phyloP scores from a whole-genome alignment of 2,113 vertebrate genomes.

The Varanus komodoensis region DNA sequence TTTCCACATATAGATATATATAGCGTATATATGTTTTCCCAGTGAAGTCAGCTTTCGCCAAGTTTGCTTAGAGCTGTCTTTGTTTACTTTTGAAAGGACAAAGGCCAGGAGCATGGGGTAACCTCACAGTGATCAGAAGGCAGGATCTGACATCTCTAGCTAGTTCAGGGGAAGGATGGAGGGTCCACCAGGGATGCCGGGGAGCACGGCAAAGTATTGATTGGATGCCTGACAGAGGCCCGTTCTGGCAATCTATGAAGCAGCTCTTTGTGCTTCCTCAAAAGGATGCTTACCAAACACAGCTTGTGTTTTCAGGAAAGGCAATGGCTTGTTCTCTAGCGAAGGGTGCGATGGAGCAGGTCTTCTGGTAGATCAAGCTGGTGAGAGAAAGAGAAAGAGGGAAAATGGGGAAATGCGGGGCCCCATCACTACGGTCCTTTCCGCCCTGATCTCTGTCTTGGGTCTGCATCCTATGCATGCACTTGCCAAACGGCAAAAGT shows the following conservation, averaged over 20 bases:
- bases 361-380: background rate
- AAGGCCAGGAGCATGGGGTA: slow-evolving; percentile 18
- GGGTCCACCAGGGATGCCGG: slow-evolving; percentile 10
- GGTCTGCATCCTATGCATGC: too few relatives aligned
- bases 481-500: too few relatives aligned
- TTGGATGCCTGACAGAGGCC: slow-evolving; percentile 46
- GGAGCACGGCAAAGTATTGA: slow-evolving; percentile 30
- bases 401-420: background rate
- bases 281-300: slow-evolving; percentile 5
- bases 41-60: slow-evolving; percentile 32
- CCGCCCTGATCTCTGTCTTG: background rate
- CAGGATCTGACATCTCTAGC: slow-evolving; percentile 16
- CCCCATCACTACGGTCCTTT: background rate
- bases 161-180: slow-evolving; percentile 8
- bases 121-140: slow-evolving; percentile 40
- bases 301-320: slow-evolving; percentile 8
- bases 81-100: slow-evolving; percentile 49
- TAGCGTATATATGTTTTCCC: background rate
- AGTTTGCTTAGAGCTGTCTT: slow-evolving; percentile 23
- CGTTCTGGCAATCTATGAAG: slow-evolving; percentile 28
- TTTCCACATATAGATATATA: background rate
- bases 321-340: background rate
- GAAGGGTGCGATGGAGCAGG: background rate
- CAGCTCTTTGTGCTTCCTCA: slow-evolving; percentile 32
- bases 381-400: background rate